Conservation (phyloP, 1,140 invertebrate species). For the Drosophila bifasciata region DNA sequence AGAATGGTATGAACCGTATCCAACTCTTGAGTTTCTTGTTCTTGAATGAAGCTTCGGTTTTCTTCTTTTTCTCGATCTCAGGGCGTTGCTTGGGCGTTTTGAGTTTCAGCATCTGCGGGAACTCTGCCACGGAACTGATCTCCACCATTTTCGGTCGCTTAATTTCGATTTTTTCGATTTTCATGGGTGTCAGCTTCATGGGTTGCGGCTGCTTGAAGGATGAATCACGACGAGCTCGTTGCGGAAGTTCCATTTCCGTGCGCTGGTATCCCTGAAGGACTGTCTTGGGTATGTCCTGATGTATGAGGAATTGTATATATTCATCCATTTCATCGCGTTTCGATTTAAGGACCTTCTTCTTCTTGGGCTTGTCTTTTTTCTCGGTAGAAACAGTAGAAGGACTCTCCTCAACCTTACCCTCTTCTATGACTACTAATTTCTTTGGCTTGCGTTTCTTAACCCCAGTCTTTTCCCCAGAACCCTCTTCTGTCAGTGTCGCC, state of each 20-base stretch:
- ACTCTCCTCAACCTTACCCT: conserved; percentile 56
- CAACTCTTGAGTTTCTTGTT: conserved; percentile 78
- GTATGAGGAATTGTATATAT: conserved; percentile 80
- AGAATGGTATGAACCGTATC: conserved; percentile 73
- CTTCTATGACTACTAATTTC: conserved; percentile 27
- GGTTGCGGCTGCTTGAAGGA: conserved; percentile 72
- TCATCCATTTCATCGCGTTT: conserved; percentile 81
- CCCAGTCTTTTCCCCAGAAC: conserved; percentile 55
- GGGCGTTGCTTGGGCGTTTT: conserved; percentile 83
- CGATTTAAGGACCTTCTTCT: conserved; percentile 68
- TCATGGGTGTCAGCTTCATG: conserved; percentile 70
- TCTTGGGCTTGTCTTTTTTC: conserved; percentile 68
- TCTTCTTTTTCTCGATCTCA: conserved; percentile 83
- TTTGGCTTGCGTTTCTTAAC: conserved; percentile 66
- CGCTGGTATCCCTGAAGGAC: conserved; percentile 76
- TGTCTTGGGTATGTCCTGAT: conserved; percentile 83
- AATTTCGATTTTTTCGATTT: conserved; percentile 73
- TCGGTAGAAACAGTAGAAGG: conserved; percentile 30
- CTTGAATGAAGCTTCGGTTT: conserved; percentile 71
- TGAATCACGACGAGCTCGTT: conserved; percentile 75
- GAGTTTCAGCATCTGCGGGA: conserved; percentile 78
- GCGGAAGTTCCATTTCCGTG: conserved; percentile 68
- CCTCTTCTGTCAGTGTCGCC: conserved; percentile 56
- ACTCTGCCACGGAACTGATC: conserved; percentile 74
- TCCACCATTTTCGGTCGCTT: conserved; percentile 66